These are phyloP conservation scores for Crocidura indochinensis DNA, from an alignment of 2,797 vertebrate species.

Conservation along the genomic window DNA sequence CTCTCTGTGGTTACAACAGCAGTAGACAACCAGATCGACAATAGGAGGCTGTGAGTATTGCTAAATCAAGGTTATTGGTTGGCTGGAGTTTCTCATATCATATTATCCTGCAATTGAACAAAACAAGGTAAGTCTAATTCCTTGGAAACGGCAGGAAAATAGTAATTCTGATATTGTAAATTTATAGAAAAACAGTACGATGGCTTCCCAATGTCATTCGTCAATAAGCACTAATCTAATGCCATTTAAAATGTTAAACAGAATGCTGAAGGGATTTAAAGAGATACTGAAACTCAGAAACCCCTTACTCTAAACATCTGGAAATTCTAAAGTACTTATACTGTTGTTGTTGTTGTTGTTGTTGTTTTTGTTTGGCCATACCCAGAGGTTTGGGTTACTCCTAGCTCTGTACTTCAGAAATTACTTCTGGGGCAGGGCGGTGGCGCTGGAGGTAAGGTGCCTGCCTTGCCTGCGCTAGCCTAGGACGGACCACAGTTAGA, in stretches of 20 bases:
- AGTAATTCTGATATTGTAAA: conserved; percentile 30
- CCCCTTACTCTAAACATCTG: conserved; percentile 29
- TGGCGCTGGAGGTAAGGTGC: too few relatives aligned
- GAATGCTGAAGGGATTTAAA: conserved; percentile 39
- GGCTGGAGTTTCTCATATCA: conserved; percentile 59
- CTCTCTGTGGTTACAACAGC: conserved; percentile 65
- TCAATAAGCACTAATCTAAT: conserved; percentile 24
- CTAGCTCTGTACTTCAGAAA: too few relatives aligned
- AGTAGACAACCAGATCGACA: conserved; percentile 73
- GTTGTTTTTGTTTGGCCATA: too few relatives aligned
- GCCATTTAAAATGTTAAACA: conserved; percentile 53
- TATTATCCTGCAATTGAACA: conserved; percentile 42
- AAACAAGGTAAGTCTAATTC: conserved; percentile 25
- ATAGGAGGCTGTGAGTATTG: conserved; percentile 82
- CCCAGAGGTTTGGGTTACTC: too few relatives aligned
- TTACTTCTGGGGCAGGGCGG: too few relatives aligned
- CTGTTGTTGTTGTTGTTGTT: background rate
- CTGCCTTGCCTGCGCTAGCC: too few relatives aligned
- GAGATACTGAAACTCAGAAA: conserved; percentile 1
- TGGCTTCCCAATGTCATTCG: conserved; percentile 27
- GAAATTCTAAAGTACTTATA: background rate
- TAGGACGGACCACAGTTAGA: too few relatives aligned
- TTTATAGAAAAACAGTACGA: conserved; percentile 9
- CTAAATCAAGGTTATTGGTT: conserved; percentile 77
- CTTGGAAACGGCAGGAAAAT: conserved; percentile 39